A percentile compares a stretch with the other conserved stretches of the same genome.
Evolutionary conservation across 2,113 vertebrate species (phyloP).

Genomic region (Nicator chloris): DNA sequence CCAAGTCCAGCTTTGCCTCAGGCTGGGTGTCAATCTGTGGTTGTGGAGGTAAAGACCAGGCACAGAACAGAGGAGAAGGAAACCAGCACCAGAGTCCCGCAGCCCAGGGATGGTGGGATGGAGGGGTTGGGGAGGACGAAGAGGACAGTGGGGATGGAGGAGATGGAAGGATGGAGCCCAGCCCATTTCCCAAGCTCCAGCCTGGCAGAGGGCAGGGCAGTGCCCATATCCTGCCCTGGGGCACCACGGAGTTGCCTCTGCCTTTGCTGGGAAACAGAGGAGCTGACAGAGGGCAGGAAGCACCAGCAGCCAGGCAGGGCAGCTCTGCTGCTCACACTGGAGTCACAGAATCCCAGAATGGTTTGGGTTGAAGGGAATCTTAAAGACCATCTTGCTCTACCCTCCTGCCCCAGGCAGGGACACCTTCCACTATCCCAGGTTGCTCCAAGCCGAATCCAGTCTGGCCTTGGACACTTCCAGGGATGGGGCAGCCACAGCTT

Average conservation of each 20-base stretch:
- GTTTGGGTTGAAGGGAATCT: neutral
- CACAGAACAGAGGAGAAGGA: neutral
- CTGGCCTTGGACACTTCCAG: neutral
- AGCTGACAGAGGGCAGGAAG: neutral
- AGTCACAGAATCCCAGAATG: neutral
- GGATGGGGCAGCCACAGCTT: neutral
- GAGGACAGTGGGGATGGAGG: neutral
- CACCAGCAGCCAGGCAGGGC: neutral
- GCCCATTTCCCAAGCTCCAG: neutral
- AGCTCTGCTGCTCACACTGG: neutral
- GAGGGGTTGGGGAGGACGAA: neutral
- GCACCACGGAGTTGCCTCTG: fast-evolving
- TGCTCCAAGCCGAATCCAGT: neutral
- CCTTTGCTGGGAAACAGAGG: neutral
- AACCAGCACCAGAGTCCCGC: fast-evolving
- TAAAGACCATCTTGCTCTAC: neutral
- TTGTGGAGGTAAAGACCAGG: neutral
- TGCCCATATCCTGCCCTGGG: neutral
- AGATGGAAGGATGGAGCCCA: neutral
- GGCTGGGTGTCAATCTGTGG: fast-evolving
- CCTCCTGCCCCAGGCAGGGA: neutral
- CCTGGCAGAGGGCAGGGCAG: neutral
- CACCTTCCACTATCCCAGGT: neutral
- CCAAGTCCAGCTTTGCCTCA: neutral
- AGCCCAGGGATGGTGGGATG: neutral